A percentile compares a stretch with the other conserved stretches of the same genome.
Conservation (phyloP, 2,797 vertebrate species). For the Eutrigla gurnardus region DNA sequence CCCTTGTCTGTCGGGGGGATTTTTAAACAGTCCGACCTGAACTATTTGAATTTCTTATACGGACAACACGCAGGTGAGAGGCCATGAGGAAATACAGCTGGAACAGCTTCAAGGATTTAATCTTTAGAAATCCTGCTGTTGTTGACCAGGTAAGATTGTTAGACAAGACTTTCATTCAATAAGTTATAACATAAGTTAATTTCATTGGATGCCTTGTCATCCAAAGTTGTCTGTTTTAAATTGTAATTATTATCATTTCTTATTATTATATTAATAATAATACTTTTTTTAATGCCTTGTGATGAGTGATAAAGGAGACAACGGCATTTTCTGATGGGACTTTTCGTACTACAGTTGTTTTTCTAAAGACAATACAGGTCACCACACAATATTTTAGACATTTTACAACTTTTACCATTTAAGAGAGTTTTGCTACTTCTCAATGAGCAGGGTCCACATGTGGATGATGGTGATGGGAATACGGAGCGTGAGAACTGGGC, state of each 20-base stretch:
- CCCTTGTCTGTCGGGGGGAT: conserved; percentile 25
- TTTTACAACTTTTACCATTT: not conserved
- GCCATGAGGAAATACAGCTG: conserved; percentile 68
- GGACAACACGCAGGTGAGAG: conserved; percentile 20
- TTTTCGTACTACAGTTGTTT: not conserved
- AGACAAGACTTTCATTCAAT: not conserved
- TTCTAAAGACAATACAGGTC: not conserved
- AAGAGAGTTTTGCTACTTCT: conserved; percentile 7
- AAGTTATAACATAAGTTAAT: not conserved
- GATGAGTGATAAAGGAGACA: not conserved
- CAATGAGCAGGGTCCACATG: conserved; percentile 65
- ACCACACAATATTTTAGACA: not conserved
- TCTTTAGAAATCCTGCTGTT: conserved; percentile 64
- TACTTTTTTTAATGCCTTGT: not conserved
- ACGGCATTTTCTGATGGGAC: not conserved
- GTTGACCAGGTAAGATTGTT: conserved; percentile 61
- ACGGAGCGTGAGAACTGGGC: conserved; percentile 91
- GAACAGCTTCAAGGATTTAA: conserved; percentile 61
- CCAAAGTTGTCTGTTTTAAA: not conserved
- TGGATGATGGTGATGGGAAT: conserved; percentile 84
- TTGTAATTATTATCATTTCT: too few species aligned
- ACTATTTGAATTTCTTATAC: conserved; percentile 17
- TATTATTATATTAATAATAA: too few species aligned
- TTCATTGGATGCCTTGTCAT: too few species aligned
- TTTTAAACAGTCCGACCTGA: conserved; percentile 57